These are phyloP conservation scores for Dufourea novaeangliae DNA, from an alignment of 1,140 invertebrate genomes.

Conservation along the genomic window DNA sequence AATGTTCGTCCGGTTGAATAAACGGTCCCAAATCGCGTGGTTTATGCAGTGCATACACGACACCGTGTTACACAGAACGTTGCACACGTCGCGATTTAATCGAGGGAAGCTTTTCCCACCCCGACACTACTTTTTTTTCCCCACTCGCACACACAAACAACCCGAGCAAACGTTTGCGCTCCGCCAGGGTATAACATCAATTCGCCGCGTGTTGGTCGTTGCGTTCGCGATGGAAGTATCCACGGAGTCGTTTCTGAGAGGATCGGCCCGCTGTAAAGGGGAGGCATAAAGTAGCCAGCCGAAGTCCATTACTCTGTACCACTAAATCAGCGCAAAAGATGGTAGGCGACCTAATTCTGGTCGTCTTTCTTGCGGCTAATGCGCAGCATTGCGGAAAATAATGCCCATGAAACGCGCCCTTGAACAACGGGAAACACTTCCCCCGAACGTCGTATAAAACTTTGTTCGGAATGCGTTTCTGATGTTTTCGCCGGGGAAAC, in stretches of 20 bases:
- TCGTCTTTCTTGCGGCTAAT: slow-evolving; percentile 58
- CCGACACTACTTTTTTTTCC: slow-evolving; percentile 43
- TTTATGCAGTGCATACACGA: slow-evolving; percentile 3
- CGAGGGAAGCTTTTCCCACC: slow-evolving; percentile 33
- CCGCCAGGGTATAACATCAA: slow-evolving; percentile 52
- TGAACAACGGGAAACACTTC: slow-evolving; percentile 35
- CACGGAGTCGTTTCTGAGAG: slow-evolving; percentile 37
- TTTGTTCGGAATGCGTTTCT: slow-evolving; percentile 14
- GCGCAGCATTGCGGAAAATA: slow-evolving; percentile 59
- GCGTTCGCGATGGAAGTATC: slow-evolving; percentile 41
- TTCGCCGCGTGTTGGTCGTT: slow-evolving; percentile 34
- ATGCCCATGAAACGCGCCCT: slow-evolving; percentile 36
- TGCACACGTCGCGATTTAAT: slow-evolving; percentile 7
- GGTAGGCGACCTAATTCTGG: slow-evolving; percentile 58
- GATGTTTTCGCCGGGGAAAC: slow-evolving; percentile 13
- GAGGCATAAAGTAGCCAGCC: slow-evolving; percentile 59
- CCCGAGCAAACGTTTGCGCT: slow-evolving; percentile 51
- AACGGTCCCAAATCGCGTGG: background rate
- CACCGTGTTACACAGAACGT: background rate
- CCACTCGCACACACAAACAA: slow-evolving; percentile 29
- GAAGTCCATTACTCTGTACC: slow-evolving; percentile 59
- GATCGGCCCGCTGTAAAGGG: slow-evolving; percentile 44
- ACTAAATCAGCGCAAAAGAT: slow-evolving; percentile 57
- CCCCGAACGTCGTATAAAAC: slow-evolving; percentile 5
- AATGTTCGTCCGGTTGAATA: too few species aligned